Conservation (phyloP, 2,888 invertebrate genomes). For the Drosophila incognita region DNA sequence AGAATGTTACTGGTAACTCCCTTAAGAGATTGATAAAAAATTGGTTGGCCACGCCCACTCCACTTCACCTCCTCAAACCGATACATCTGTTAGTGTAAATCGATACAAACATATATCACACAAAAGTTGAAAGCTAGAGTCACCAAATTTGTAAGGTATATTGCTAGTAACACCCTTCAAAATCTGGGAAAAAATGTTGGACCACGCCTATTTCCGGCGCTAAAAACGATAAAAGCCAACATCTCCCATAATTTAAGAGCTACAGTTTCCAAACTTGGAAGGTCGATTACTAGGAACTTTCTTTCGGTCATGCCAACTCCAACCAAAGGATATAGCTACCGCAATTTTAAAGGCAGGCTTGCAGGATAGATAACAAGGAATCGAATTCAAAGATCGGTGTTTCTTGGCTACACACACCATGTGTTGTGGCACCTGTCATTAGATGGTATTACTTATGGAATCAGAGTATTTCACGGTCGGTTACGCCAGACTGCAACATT, state of each 20-base stretch:
- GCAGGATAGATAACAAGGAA: neutral
- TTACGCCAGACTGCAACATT: neutral
- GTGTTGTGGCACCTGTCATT: neutral
- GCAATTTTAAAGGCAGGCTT: neutral
- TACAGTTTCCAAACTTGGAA: neutral
- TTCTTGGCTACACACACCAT: neutral
- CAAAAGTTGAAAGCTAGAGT: neutral
- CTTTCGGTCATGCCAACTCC: neutral
- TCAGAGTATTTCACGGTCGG: neutral
- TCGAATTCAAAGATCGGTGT: neutral
- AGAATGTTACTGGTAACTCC: neutral
- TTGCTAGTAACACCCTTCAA: neutral
- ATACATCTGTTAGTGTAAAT: neutral
- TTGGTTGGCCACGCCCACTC: neutral
- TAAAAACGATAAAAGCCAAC: neutral
- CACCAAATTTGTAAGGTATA: neutral
- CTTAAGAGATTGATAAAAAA: neutral
- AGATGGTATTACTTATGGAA: neutral
- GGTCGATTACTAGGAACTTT: neutral
- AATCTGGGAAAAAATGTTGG: fast-evolving
- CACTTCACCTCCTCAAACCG: neutral
- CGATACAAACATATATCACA: neutral
- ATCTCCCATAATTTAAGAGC: neutral
- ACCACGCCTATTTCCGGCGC: neutral
- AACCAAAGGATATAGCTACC: neutral